A percentile compares a stretch with the other conserved stretches of the same genome.
phyloP scores from a whole-genome alignment of 1,140 invertebrate species.

The Vollenhovia emeryi region DNA sequence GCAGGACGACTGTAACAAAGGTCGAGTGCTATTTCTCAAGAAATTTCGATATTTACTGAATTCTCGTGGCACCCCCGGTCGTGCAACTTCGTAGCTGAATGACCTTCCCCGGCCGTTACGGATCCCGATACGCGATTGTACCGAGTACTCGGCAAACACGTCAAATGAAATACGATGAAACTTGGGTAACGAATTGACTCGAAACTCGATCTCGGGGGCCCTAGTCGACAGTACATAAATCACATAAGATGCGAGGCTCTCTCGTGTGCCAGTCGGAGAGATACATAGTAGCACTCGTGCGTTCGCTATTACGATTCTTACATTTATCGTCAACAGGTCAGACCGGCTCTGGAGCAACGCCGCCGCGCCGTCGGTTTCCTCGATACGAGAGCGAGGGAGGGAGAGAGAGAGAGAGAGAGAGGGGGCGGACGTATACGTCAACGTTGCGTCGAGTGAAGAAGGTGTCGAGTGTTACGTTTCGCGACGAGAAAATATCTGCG shows the following conservation, averaged over 20 bases:
- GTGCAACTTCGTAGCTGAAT: neutral
- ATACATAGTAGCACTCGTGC: neutral
- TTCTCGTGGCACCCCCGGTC: neutral
- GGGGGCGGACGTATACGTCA: neutral
- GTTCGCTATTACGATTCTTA: slow-evolving; percentile 42
- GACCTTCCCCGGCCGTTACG: neutral
- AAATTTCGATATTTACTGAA: slow-evolving; percentile 3
- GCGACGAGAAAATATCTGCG: neutral
- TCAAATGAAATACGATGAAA: slow-evolving; percentile 43
- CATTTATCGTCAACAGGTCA: slow-evolving; percentile 54
- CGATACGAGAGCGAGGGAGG: neutral
- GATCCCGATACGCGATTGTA: slow-evolving; percentile 6
- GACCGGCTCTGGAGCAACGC: slow-evolving; percentile 32
- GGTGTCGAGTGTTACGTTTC: slow-evolving; percentile 23
- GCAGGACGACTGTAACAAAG: neutral
- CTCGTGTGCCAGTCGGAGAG: neutral
- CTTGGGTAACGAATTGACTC: slow-evolving; percentile 44
- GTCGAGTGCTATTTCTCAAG: slow-evolving; percentile 1
- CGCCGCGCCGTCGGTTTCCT: neutral
- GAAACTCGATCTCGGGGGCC: slow-evolving; percentile 36
- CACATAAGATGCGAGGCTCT: slow-evolving; percentile 2
- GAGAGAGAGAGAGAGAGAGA: neutral
- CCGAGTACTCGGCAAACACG: slow-evolving; percentile 10
- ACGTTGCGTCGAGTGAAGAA: neutral
- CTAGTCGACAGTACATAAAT: slow-evolving; percentile 38